Evolutionary conservation across 1,140 invertebrate genomes (phyloP).

Genomic region (Drosophila ironensis): DNA sequence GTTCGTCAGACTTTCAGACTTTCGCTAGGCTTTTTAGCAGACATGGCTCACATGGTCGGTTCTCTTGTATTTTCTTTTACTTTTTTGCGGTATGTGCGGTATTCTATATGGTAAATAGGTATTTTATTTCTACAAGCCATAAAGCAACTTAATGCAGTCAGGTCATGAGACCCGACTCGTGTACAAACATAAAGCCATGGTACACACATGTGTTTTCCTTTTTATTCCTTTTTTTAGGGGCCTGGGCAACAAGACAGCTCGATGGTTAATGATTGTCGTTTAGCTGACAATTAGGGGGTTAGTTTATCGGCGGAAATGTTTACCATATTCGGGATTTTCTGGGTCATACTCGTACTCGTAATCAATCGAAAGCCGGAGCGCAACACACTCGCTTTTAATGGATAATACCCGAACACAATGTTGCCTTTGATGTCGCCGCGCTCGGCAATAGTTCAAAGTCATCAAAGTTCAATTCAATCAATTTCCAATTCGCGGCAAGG

Average conservation of each 20-base stretch:
- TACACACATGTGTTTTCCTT: background rate
- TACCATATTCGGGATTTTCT: slow-evolving; percentile 15
- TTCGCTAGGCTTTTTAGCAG: slow-evolving; percentile 64
- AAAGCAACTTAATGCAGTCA: slow-evolving; percentile 47
- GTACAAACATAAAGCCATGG: slow-evolving; percentile 13
- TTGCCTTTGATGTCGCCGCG: slow-evolving; percentile 57
- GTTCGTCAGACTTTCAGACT: slow-evolving; percentile 25
- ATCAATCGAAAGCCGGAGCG: slow-evolving; percentile 27
- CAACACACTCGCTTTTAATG: slow-evolving; percentile 19
- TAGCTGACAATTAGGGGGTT: slow-evolving; percentile 44
- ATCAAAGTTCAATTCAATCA: slow-evolving; percentile 79
- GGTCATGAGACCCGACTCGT: slow-evolving; percentile 32
- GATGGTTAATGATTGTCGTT: slow-evolving; percentile 42
- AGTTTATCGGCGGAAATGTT: too few species aligned
- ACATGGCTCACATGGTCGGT: slow-evolving; percentile 27
- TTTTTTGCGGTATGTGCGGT: slow-evolving; percentile 8
- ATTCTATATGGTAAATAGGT: slow-evolving; percentile 61
- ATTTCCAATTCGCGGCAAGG: slow-evolving; percentile 55
- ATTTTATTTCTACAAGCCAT: slow-evolving; percentile 63
- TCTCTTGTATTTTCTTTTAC: background rate
- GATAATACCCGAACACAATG: slow-evolving; percentile 42
- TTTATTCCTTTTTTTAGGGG: too few species aligned
- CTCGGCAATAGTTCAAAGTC: slow-evolving; percentile 63
- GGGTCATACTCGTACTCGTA: slow-evolving; percentile 34
- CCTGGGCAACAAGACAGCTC: too few species aligned